Conservation (phyloP, 2,888 invertebrate genomes). For the Sepiola atlantica region DNA sequence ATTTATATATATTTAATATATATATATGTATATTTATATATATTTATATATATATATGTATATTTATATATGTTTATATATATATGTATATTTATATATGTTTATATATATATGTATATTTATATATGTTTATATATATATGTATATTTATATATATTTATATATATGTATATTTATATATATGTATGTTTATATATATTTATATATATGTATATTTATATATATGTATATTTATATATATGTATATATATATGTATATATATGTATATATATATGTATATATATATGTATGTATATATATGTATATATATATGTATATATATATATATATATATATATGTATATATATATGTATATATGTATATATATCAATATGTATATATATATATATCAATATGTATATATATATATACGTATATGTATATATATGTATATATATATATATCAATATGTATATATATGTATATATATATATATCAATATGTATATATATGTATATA, state of each 20-base stretch:
- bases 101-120: background rate
- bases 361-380: too few relatives aligned
- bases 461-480: too few relatives aligned
- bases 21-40: background rate
- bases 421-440: too few relatives aligned
- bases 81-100: background rate
- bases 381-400: too few relatives aligned
- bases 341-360: too few relatives aligned
- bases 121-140: conserved; percentile 3
- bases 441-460: too few relatives aligned
- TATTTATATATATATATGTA: background rate
- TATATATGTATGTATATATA: background rate
- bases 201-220: conserved; percentile 2
- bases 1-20: background rate
- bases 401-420: too few relatives aligned
- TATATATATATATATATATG: too few relatives aligned
- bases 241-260: conserved; percentile 3
- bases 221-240: conserved; percentile 2
- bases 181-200: background rate
- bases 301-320: too few relatives aligned
- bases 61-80: background rate
- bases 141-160: background rate
- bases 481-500: too few relatives aligned
- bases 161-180: conserved; percentile 2
- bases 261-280: background rate